Base-by-base conservation (phyloP, 2,113 vertebrate genomes). In the Malurus elegans region DNA sequence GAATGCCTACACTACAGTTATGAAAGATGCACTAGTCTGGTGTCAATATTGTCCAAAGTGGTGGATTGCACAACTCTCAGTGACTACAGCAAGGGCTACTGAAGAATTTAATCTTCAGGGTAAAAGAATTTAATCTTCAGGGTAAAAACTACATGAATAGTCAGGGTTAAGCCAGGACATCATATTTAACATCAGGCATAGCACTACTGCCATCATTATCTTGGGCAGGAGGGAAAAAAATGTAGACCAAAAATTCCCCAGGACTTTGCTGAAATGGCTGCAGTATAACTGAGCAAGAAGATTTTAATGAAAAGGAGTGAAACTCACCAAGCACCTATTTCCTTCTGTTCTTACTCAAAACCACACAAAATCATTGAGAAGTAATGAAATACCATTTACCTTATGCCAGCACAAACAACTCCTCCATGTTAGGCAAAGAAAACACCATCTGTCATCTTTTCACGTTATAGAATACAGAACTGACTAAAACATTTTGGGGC, bases 391-490 rank as follows among this genome's bases (percentile, higher is more conserved):
- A 96, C 18, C 64, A 67, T 81, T 78, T 88, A 91, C 38, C 40
- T 50, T 86, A 56, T 60, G 88, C 79, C 92, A 94, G 79, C 76
- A 84, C 51, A 97, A 96, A 93, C 51, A 92, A 90, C 82, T 96
- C 88, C 75, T 90, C 60, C 86, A 60, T 47, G 60, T 84, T 62
- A 80, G 31, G 61, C 56, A 78, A 90, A 88, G 86, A 91, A 93
- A 92, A 92, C 75, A 96, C 82, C 88, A 94, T 95, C 88, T 96
- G 91, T 90, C 60, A 67, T 64, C 20, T 69, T 75, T 91, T 90
- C 23, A 92, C 83, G 56, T 81, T 75, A 51, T 8, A 81, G 51
- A 80, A 84, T 53, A 81, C 78, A 91, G 56, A 91, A 75, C 38
- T 56, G 38, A 60, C 19, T 79, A 47, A 89, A 94, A 67, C 11